Base-by-base conservation (phyloP, 2,113 vertebrate genomes). In the Marmota flaviventris region DNA sequence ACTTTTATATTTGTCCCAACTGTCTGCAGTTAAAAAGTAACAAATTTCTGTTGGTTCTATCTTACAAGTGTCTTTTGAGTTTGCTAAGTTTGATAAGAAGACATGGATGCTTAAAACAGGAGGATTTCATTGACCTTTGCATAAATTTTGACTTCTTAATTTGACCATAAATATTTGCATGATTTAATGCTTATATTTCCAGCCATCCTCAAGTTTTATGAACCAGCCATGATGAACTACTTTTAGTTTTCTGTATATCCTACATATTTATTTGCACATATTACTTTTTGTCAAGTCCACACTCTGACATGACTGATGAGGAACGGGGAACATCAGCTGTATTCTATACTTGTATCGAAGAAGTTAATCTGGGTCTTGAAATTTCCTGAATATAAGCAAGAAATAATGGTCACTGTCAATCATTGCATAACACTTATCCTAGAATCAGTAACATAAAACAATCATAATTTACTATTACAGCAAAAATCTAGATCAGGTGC, bases 331-430 rank as follows among this genome's bases (percentile, higher is more conserved):
- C 1, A 84, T 84, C 69, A 73, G 17, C 75, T 85, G 6, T 58
- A 45, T 81, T 58, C 25, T 82, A 7, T 2, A 58, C 18, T 17
- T 56, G 48, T 9, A 78, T 25, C 18, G 3, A 67, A 75, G 37
- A 78, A 72, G 14, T 78, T 84, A 72, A 61, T 42, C 22, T 63
- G 73, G 25, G 14, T 75, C 56, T 86, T 91, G 45, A 94, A 93
- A 58, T 91, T 93, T 93, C 8, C 75, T 86, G 10, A 91, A 82
- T 20, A 11, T n/a, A 90, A 75, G 72, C 25, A 75, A 82, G 8
- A 94, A 93, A 45, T 37, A 93, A 65, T 69, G 25, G 34, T 73
- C 65, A 89, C 37, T 72, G 78, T 53, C n/a, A 96, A 6, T 37
- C 42, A 67, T 2, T 45, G 51, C 48, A 39, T 24, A 69, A 82